phyloP scores from a whole-genome alignment of 64 coral and sea anemone species.

The Astreopora myriophthalma region DNA sequence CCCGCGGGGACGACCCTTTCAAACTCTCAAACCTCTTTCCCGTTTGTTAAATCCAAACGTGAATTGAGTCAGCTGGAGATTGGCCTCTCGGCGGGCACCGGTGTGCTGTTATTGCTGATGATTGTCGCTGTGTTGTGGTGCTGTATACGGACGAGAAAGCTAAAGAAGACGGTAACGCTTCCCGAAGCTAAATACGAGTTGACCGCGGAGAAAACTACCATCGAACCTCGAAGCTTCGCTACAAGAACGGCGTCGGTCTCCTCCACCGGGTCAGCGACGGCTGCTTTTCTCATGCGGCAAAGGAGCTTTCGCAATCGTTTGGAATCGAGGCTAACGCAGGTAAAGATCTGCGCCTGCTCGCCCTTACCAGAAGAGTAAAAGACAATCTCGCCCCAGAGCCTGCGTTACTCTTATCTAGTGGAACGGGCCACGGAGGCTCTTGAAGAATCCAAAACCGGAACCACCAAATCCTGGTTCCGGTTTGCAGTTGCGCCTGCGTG shows the following conservation, averaged over 20 bases:
- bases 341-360: background rate
- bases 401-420: too few species aligned
- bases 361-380: too few species aligned
- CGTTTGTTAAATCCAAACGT: too few species aligned
- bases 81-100: background rate
- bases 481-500: too few species aligned
- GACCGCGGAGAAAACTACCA: background rate
- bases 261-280: constrained; percentile 45
- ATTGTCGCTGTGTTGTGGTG: background rate
- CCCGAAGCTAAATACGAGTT: constrained; percentile 44
- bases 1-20: background rate
- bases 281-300: constrained; percentile 27
- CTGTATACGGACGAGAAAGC: background rate
- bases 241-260: constrained; percentile 44
- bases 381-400: too few species aligned
- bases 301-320: constrained; percentile 60
- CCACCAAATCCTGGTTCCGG: too few species aligned
- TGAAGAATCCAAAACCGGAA: too few species aligned
- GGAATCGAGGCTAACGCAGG: constrained; percentile 64
- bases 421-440: too few species aligned
- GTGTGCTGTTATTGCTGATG: background rate
- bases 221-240: background rate
- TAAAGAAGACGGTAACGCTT: background rate
- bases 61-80: background rate
- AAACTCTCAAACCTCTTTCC: background rate